Evolutionary conservation across 2,888 invertebrate genomes (phyloP).

Genomic region (Dasysyrphus tricinctus): DNA sequence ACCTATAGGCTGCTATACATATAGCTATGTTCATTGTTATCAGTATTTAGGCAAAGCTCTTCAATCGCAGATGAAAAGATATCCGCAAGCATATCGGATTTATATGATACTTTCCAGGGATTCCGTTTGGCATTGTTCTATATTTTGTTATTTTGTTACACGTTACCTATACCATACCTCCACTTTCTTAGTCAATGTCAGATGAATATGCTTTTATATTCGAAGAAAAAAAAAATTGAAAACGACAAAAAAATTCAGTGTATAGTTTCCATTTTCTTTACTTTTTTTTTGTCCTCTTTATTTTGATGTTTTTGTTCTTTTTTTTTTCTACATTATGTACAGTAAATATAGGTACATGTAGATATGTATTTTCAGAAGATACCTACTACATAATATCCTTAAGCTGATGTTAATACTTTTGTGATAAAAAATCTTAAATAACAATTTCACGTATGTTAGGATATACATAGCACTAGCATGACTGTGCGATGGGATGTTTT

Average conservation of each 20-base stretch:
- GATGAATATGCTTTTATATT: slow-evolving; percentile 51
- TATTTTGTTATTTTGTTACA: slow-evolving; percentile 26
- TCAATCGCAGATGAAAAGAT: slow-evolving; percentile 68
- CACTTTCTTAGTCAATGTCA: slow-evolving; percentile 49
- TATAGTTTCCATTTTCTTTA: slow-evolving; percentile 55
- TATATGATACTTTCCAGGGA: slow-evolving; percentile 55
- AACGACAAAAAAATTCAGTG: slow-evolving; percentile 38
- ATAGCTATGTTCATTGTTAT: slow-evolving; percentile 40
- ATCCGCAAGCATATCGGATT: slow-evolving; percentile 66
- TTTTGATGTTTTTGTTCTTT: not conserved
- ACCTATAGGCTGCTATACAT: slow-evolving; percentile 1
- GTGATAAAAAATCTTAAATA: slow-evolving; percentile 61
- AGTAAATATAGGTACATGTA: not conserved
- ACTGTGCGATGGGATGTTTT: slow-evolving; percentile 24
- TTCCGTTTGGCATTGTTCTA: slow-evolving; percentile 53
- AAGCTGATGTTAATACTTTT: slow-evolving; percentile 56
- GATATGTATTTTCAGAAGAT: not conserved
- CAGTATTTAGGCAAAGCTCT: slow-evolving; percentile 53
- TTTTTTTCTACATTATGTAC: not conserved
- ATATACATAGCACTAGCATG: not conserved
- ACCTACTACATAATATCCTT: slow-evolving; percentile 27
- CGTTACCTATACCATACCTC: slow-evolving; percentile 1
- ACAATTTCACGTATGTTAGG: slow-evolving; percentile 48
- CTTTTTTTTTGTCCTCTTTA: not conserved
- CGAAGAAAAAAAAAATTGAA: slow-evolving; percentile 21